These are phyloP conservation scores for Endotricha flammealis DNA, from an alignment of 2,888 invertebrate genomes.

Conservation along the genomic window DNA sequence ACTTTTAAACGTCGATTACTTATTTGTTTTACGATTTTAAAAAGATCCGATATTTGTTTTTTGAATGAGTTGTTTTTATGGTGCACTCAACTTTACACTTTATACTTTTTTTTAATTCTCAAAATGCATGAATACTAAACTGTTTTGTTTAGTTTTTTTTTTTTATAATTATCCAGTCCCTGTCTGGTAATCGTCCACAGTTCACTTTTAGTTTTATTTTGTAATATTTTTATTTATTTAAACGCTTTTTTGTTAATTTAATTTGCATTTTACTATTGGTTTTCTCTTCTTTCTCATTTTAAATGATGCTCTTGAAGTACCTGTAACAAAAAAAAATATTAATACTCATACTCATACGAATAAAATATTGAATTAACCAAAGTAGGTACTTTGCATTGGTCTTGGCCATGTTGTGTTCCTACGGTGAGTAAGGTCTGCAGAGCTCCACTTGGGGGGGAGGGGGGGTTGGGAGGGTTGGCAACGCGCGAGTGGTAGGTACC, in stretches of 20 bases:
- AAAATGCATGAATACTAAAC: slow-evolving; percentile 20
- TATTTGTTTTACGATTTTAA: slow-evolving; percentile 58
- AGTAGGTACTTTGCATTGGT: too few relatives aligned
- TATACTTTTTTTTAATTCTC: slow-evolving; percentile 22
- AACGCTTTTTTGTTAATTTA: slow-evolving; percentile 16
- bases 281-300: slow-evolving; percentile 75
- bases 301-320: slow-evolving; percentile 27
- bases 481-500: too few relatives aligned
- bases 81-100: slow-evolving; percentile 24
- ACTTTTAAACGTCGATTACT: slow-evolving; percentile 62
- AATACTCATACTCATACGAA: too few relatives aligned
- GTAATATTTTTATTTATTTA: slow-evolving; percentile 22
- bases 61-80: slow-evolving; percentile 31
- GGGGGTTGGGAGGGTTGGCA: too few relatives aligned
- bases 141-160: slow-evolving; percentile 20
- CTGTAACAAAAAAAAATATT: slow-evolving; percentile 49
- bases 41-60: slow-evolving; percentile 46
- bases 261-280: slow-evolving; percentile 30
- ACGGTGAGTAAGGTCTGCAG: too few relatives aligned
- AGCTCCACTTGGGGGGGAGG: too few relatives aligned
- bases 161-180: slow-evolving; percentile 50
- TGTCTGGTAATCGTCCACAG: slow-evolving; percentile 38
- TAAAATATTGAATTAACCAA: too few relatives aligned
- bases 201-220: slow-evolving; percentile 24
- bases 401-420: too few relatives aligned